phyloP scores from a whole-genome alignment of 2,888 invertebrate species.

The Ormyrus labotus region DNA sequence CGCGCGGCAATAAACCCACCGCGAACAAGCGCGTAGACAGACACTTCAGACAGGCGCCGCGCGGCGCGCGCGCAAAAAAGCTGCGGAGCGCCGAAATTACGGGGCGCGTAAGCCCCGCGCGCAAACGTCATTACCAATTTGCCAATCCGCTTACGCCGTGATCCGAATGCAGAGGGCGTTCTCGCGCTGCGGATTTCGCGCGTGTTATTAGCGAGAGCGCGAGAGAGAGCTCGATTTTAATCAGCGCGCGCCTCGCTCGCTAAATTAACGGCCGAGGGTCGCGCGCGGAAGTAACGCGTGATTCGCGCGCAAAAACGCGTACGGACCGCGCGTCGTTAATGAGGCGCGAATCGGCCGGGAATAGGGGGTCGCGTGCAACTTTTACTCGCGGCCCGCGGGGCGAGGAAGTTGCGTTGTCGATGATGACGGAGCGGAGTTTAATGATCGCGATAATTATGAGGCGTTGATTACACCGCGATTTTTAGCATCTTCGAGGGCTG shows the following conservation, averaged over 20 bases:
- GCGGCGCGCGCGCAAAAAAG: too few relatives aligned
- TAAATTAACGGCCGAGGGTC: not conserved
- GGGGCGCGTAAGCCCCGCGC: too few relatives aligned
- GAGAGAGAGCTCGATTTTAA: constrained; percentile 12
- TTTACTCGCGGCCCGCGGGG: not conserved
- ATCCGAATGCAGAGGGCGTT: too few relatives aligned
- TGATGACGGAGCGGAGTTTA: constrained; percentile 41
- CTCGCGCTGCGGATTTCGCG: too few relatives aligned
- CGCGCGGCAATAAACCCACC: too few relatives aligned
- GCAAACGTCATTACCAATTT: too few relatives aligned
- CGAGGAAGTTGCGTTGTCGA: constrained; percentile 9
- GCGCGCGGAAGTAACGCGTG: not conserved
- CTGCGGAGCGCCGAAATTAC: too few relatives aligned
- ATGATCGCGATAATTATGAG: constrained; percentile 49
- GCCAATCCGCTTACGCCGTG: too few relatives aligned
- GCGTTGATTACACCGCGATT: constrained; percentile 42
- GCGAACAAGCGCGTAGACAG: too few relatives aligned
- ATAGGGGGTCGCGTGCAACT: not conserved
- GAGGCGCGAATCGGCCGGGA: constrained; percentile 34
- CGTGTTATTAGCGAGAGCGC: too few relatives aligned
- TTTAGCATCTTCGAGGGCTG: not conserved
- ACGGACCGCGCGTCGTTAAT: constrained; percentile 23
- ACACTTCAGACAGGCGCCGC: too few relatives aligned
- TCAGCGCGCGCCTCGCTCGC: constrained; percentile 9
- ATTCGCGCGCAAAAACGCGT: constrained; percentile 36